Percentiles rank a stretch among this genome's conserved stretches.
phyloP scores from a whole-genome alignment of 2,888 invertebrate genomes.

The Pristionchus maxplancki region DNA sequence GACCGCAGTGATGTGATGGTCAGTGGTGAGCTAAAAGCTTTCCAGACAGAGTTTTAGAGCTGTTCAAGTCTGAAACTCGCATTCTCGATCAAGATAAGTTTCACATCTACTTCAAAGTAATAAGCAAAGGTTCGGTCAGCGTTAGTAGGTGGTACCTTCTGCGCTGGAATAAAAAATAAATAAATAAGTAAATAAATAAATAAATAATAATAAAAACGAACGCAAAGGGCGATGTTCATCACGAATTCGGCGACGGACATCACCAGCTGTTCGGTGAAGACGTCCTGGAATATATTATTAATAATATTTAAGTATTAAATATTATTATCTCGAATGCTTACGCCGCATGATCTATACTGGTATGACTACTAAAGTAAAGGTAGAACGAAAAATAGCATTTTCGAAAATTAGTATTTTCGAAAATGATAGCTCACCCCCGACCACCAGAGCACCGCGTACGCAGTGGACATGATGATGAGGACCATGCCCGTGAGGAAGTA shows the following conservation, averaged over 20 bases:
- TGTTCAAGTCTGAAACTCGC: no score
- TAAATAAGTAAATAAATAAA: no score
- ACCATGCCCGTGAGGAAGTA: constrained; percentile 71
- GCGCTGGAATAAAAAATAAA: no score
- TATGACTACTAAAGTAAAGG: no score
- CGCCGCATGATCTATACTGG: not conserved
- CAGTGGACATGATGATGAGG: constrained; percentile 69
- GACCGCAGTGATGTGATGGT: no score
- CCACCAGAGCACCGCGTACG: constrained; percentile 76
- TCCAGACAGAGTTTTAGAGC: no score
- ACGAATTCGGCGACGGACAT: constrained; percentile 75
- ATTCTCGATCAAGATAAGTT: not conserved
- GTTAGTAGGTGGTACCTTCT: no score
- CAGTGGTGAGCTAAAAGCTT: no score
- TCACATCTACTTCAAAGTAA: not conserved
- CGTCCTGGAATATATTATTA: constrained; percentile 58
- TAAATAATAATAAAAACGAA: no score
- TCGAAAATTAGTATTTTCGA: not conserved
- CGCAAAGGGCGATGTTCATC: constrained; percentile 70
- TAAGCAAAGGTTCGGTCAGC: no score
- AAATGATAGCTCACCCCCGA: constrained; percentile 64
- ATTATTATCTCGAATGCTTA: not conserved
- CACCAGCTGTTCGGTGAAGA: constrained; percentile 75
- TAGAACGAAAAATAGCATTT: no score
- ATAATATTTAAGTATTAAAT: not conserved